phyloP scores from a whole-genome alignment of 2,797 vertebrate species.

The Microctenopoma lineatum region DNA sequence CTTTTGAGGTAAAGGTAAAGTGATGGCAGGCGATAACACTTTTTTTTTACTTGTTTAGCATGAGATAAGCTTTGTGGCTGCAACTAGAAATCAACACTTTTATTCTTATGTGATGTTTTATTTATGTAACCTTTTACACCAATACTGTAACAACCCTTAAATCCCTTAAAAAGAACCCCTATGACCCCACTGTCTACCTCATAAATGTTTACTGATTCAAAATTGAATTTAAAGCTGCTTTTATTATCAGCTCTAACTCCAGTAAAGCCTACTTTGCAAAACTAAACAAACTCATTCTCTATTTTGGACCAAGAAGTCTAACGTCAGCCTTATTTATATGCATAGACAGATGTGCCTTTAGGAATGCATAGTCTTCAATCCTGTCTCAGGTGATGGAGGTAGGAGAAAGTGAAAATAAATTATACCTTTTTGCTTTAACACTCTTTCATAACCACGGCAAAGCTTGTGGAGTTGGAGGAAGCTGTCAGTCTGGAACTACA shows the following conservation, averaged over 20 bases:
- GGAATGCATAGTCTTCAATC: constrained; percentile 44
- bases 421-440: constrained; percentile 26
- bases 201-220: constrained; percentile 24
- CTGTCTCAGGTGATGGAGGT: constrained; percentile 54
- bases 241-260: constrained; percentile 14
- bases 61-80: constrained; percentile 15
- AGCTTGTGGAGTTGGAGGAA: constrained; percentile 16
- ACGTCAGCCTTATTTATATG: constrained; percentile 53
- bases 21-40: constrained; percentile 27
- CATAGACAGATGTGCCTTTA: constrained; percentile 34
- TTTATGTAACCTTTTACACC: constrained; percentile 8
- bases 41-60: constrained; percentile 20
- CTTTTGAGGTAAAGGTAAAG: constrained; percentile 15
- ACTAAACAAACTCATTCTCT: constrained; percentile 37
- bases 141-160: not conserved
- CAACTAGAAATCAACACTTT: constrained; percentile 21
- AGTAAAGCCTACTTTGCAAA: constrained; percentile 1
- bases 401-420: constrained; percentile 58
- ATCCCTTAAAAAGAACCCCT: no score
- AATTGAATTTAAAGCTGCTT: constrained; percentile 12
- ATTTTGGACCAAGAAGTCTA: constrained; percentile 15
- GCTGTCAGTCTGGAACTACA: constrained; percentile 47
- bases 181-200: not conserved
- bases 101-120: constrained; percentile 2
- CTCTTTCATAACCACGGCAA: constrained; percentile 50